Base-by-base conservation (phyloP, 2,113 vertebrate genomes). In the Chitala chitala region DNA sequence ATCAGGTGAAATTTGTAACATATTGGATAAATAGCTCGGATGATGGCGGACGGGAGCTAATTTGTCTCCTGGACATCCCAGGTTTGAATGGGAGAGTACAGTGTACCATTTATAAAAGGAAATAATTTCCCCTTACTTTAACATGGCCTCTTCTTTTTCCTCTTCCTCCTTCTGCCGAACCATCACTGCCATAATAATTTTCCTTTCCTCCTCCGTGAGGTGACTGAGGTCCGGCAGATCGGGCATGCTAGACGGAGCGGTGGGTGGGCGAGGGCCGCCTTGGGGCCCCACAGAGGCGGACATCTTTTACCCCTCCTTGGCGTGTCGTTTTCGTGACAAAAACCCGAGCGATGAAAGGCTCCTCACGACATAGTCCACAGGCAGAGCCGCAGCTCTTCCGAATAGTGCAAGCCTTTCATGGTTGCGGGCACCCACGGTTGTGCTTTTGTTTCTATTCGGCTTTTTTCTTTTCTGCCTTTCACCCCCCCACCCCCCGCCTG, bases 101-200 rank as follows among this genome's bases (percentile, higher is more conserved):
- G n/a, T n/a, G n/a, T n/a, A 73, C 75, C 59, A 75, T 54, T 73
- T 68, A 26, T 76, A 22, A 73, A 76, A 75, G 51, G 58, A 81
- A 82, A 69, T 24, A 66, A 75, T 50, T 76, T 75, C 74, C 72
- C 75, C 96, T 98, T 97, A 98, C 96, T 98, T 98, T 84, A 98
- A 90, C 94, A 98, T 98, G 92, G 92, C 96, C 89, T 98, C 91
- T 91, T 98, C 96, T 83, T 98, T 98, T 74, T 96, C 95, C 78
- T 98, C 96, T 81, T 98, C 96, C 80, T 98, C 94, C 84, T 94
- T 96, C 86, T 98, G 96, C 82, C 96, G 93, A 92, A 93, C 94
- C 95, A 98, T 96, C 92, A 98, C 96, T 83, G 91, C 95, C 96
- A 98, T 93, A 84, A 98, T 98, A 78, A 97, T 95, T 89, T 90